Evolutionary conservation across 2,113 vertebrate species (phyloP), one percentile per base, ranked within the genome.

Genomic region (Daphoenositta chrysoptera): DNA sequence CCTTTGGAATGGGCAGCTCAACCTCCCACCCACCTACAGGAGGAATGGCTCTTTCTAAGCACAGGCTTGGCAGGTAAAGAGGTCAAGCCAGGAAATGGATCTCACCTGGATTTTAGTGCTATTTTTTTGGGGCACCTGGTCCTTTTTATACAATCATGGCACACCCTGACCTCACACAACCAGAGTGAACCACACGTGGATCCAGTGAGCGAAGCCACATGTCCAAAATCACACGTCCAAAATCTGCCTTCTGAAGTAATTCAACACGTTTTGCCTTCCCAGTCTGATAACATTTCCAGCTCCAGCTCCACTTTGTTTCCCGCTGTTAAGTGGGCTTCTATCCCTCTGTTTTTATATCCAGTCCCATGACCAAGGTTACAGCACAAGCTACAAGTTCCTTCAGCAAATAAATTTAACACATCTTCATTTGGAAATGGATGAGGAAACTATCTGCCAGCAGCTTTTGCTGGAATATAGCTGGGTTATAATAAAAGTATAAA

Each of bases 401-500:
- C 87, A 96, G 95, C 94, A 97, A 97, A 83, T 94, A 96, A 97
- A 97, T 95, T 77, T 96, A 96, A 94, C 94, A 97, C 96, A 95
- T 89, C 93, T 97, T 97, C 95, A 87, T 95, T 97, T 97, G 94
- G 94, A 92, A 95, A 94, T 33, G 90, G 53, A 86, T 3, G 72
- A 96, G 97, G 86, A 82, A 97, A 92, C 47, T 66, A 78, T 91
- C 78, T 93, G 95, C 96, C 97, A 97, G 89, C 53, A 84, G 90
- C 33, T 78, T 92, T 84, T 84, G 84, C 64, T 94, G 87, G 96
- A 97, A 96, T 75, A 58, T 40, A 76, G 77, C 65, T 93, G 89
- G 10, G 3, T 91, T 89, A 95, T 87, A 96, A 65, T 95, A 94
- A 96, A 96, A 95, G 58, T 50, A 93, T 8, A 92, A 89, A 95